A percentile compares a stretch with the other conserved stretches of the same genome.
Evolutionary conservation across 1,140 invertebrate species (phyloP).

Genomic region (Diorhabda elongata): DNA sequence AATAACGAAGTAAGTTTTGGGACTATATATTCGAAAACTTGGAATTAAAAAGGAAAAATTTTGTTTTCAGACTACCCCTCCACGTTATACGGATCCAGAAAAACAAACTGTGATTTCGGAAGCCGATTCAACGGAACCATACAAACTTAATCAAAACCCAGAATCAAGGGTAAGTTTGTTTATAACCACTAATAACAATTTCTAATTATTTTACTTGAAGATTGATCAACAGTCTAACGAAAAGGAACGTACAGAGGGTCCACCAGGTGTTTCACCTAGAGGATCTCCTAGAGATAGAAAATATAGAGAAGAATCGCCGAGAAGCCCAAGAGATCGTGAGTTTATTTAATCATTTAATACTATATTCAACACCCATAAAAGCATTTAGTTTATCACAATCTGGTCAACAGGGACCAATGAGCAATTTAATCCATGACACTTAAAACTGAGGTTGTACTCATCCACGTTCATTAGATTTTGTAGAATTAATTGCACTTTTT

Average conservation of each 20-base stretch:
- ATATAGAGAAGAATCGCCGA: not conserved
- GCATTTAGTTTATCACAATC: no score
- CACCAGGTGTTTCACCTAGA: constrained; percentile 42
- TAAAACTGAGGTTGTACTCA: no score
- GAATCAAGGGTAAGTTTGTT: constrained; percentile 21
- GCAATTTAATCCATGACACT: no score
- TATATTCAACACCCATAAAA: no score
- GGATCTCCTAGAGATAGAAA: constrained; percentile 21
- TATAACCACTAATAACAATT: no score
- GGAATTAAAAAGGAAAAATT: no score
- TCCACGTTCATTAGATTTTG: no score
- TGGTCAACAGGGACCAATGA: no score
- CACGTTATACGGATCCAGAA: constrained; percentile 35
- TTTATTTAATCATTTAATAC: not conserved
- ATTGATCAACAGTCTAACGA: not conserved
- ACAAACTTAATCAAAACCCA: constrained; percentile 28
- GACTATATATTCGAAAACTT: no score
- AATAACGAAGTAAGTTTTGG: constrained; percentile 26
- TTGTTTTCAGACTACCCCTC: no score
- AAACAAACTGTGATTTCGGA: constrained; percentile 46
- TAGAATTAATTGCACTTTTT: no score
- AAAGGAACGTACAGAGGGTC: constrained; percentile 29
- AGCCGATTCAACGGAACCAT: constrained; percentile 44
- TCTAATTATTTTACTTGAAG: constrained; percentile 17
- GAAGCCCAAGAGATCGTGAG: not conserved